A percentile compares a stretch with the other conserved stretches of the same genome.
phyloP scores from a whole-genome alignment of 2,888 invertebrate species.

The Eupithecia dodoneata region DNA sequence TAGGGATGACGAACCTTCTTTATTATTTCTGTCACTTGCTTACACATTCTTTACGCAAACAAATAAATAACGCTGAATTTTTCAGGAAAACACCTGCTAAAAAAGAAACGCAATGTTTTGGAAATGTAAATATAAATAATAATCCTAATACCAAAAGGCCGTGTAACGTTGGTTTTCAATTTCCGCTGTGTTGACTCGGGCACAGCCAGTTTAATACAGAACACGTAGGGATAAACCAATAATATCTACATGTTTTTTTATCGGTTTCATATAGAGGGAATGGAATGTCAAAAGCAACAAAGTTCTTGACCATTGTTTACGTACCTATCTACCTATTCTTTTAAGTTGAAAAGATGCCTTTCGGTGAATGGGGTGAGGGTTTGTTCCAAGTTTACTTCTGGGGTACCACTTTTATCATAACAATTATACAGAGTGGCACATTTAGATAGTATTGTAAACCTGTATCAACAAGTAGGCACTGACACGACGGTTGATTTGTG shows the following conservation, averaged over 20 bases:
- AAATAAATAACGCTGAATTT: background rate
- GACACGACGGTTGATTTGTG: no score
- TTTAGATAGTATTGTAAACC: no score
- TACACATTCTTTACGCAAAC: background rate
- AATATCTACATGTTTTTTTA: background rate
- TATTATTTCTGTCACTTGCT: background rate
- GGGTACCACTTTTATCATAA: no score
- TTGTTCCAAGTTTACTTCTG: no score
- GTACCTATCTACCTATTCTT: no score
- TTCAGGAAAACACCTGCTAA: background rate
- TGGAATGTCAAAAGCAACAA: background rate
- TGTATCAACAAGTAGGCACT: no score
- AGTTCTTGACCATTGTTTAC: no score
- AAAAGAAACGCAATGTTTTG: background rate
- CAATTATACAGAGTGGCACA: no score
- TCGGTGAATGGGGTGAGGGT: no score
- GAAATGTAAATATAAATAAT: slow-evolving; percentile 1
- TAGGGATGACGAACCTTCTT: no score
- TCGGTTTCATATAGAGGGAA: background rate
- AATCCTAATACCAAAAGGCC: background rate
- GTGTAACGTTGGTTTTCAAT: background rate
- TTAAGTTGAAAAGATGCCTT: no score
- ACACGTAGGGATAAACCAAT: background rate
- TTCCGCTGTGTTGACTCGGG: background rate
- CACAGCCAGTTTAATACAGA: background rate